A percentile compares a stretch with the other conserved stretches of the same genome.
Conservation (phyloP, 2,113 vertebrate genomes). For the Chaetodon trifascialis region DNA sequence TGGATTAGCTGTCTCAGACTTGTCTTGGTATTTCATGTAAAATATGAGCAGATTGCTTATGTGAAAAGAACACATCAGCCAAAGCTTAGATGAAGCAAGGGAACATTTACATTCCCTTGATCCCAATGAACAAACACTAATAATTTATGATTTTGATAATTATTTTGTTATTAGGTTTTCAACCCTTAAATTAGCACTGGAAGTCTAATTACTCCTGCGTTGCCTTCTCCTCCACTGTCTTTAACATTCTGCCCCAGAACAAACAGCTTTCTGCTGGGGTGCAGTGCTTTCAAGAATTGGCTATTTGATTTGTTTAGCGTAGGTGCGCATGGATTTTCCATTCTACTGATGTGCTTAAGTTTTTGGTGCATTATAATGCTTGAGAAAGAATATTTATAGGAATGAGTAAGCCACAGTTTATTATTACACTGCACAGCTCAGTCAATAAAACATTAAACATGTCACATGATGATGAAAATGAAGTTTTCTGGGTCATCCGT, state of each 20-base stretch:
- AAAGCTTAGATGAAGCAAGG: no score
- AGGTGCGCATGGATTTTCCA: slow-evolving; percentile 22
- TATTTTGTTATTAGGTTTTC: neutral
- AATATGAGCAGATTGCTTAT: neutral
- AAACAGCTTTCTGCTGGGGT: slow-evolving; percentile 5
- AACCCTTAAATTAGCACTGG: slow-evolving; percentile 12
- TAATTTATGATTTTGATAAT: neutral
- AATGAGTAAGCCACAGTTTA: slow-evolving; percentile 9
- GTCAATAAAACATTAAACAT: slow-evolving; percentile 34
- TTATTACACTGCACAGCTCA: slow-evolving; percentile 10
- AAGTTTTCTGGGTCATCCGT: slow-evolving; percentile 24
- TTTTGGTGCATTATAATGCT: neutral
- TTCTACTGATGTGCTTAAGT: slow-evolving; percentile 4
- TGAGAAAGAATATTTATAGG: slow-evolving; percentile 8
- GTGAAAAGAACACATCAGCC: no score
- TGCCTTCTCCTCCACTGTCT: slow-evolving; percentile 19
- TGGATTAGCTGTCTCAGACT: neutral
- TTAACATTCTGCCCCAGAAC: neutral
- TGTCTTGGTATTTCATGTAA: neutral
- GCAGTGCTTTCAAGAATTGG: slow-evolving; percentile 24
- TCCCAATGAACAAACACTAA: slow-evolving; percentile 1
- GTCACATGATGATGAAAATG: slow-evolving; percentile 14
- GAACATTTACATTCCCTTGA: no score
- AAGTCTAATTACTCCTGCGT: slow-evolving; percentile 40
- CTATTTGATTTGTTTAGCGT: slow-evolving; percentile 24